Evolutionary conservation across 1,140 invertebrate species (phyloP).

Genomic region (Bemisia tabaci): DNA sequence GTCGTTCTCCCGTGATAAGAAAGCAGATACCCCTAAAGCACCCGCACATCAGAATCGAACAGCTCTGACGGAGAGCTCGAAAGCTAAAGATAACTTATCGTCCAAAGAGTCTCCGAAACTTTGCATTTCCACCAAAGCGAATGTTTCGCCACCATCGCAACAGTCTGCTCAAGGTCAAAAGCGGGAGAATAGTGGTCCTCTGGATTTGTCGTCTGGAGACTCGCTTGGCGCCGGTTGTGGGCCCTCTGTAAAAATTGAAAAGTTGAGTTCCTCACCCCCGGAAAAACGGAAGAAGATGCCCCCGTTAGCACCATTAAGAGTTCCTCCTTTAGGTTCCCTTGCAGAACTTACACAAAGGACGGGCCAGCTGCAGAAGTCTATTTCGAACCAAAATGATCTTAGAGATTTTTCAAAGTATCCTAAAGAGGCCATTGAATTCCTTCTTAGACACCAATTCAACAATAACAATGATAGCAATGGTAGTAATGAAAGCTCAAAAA

Average conservation of each 20-base stretch:
- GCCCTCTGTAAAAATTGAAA: not conserved
- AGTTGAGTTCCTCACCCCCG: not conserved
- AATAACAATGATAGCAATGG: too few species aligned
- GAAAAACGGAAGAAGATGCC: not conserved
- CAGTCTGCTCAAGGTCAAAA: not conserved
- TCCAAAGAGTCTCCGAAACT: not conserved
- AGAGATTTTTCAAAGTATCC: not conserved
- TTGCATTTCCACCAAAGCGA: not conserved
- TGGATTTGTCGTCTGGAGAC: not conserved
- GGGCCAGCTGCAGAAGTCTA: not conserved
- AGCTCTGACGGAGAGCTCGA: not conserved
- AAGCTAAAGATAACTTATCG: not conserved
- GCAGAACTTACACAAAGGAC: not conserved
- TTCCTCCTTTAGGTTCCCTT: not conserved
- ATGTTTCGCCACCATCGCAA: not conserved
- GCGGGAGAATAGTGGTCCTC: not conserved
- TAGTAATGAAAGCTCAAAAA: not conserved
- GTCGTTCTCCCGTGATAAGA: constrained; percentile 5
- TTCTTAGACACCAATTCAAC: not conserved
- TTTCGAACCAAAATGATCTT: not conserved
- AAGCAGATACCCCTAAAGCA: not conserved
- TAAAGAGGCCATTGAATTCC: not conserved
- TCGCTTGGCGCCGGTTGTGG: not conserved
- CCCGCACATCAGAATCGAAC: not conserved
- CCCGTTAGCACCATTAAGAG: not conserved